Evolutionary conservation across 2,888 invertebrate species (phyloP), one percentile per base, ranked within the genome.

Genomic region (Embidobia sp.): DNA sequence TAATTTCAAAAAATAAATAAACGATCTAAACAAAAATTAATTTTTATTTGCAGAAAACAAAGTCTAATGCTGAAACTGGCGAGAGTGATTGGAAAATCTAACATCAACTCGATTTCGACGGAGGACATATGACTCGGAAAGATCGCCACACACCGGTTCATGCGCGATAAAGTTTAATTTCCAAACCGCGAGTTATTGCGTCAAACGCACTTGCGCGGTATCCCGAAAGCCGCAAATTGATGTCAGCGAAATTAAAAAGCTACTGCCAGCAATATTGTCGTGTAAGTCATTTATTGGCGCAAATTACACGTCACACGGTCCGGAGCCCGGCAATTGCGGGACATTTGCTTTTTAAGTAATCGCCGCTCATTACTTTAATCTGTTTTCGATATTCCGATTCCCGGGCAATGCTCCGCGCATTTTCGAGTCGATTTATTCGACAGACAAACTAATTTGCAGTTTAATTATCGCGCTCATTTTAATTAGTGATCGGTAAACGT

Each of bases 11-110:
- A n/a, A n/a, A n/a, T n/a, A n/a, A n/a, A n/a, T n/a, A n/a, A n/a
- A n/a, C n/a, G n/a, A n/a, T n/a, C n/a, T n/a, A n/a, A n/a, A n/a
- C n/a, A n/a, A n/a, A n/a, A n/a, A n/a, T n/a, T n/a, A n/a, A 22
- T 11, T 19, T 19, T 42, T 10, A 19, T 51, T 80, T 78, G 16
- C 79, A 86, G 85, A 27, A 84, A 80, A 49, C 69, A 63, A 10
- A 73, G 81, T 26, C 74, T 85, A 16, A 69, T 75, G 29, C 64
- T 63, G 13, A 79, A 73, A 40, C 76, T 86, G 6, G 75, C 70
- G 10, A 78, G 81, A 72, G 78, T 85, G 77, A 77, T 85, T 26
- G 79, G 74, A 16, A 16, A 53, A 18, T 31, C 3, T 2, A 69
- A 63, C 72, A 16, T 40, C 13, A 51, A 46, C 16, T 46, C 33